These are phyloP conservation scores for Adelphocoris suturalis DNA, from an alignment of 2,888 invertebrate genomes.

Conservation along the genomic window DNA sequence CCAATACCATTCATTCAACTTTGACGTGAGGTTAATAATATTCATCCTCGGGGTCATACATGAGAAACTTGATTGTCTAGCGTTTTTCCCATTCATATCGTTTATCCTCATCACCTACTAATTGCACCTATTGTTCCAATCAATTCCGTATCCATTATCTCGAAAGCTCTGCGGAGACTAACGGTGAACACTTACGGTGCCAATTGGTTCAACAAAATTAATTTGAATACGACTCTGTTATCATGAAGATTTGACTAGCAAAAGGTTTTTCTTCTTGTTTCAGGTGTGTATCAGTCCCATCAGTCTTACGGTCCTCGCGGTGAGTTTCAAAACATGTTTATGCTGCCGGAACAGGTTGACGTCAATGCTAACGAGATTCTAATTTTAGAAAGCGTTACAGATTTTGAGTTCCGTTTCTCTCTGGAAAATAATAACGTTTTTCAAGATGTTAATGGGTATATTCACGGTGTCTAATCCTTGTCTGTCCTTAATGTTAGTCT, in stretches of 20 bases:
- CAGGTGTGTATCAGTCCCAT: not conserved
- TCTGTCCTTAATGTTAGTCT: not conserved
- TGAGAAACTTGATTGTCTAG: not conserved
- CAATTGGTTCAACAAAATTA: not conserved
- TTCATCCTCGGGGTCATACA: not conserved
- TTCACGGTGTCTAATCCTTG: not conserved
- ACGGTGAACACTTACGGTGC: not conserved
- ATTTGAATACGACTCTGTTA: not conserved
- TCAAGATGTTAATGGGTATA: not conserved
- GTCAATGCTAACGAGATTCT: conserved; percentile 2
- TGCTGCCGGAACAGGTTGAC: not conserved
- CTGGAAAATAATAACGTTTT: not conserved
- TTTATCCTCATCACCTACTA: not conserved
- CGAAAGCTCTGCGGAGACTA: not conserved
- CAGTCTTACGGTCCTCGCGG: conserved; percentile 5
- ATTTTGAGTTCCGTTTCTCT: not conserved
- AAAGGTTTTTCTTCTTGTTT: not conserved
- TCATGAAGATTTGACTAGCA: not conserved
- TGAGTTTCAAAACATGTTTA: conserved; percentile 12
- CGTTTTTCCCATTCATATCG: not conserved
- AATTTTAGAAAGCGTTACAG: conserved; percentile 26
- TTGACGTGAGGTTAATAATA: not conserved
- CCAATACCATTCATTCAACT: not conserved
- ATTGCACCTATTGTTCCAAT: conserved; percentile 25
- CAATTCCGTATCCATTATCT: not conserved